Percentiles rank a stretch among this genome's conserved stretches.
Conservation (phyloP, 2,888 invertebrate genomes). For the Minunthozetes semirufus region DNA sequence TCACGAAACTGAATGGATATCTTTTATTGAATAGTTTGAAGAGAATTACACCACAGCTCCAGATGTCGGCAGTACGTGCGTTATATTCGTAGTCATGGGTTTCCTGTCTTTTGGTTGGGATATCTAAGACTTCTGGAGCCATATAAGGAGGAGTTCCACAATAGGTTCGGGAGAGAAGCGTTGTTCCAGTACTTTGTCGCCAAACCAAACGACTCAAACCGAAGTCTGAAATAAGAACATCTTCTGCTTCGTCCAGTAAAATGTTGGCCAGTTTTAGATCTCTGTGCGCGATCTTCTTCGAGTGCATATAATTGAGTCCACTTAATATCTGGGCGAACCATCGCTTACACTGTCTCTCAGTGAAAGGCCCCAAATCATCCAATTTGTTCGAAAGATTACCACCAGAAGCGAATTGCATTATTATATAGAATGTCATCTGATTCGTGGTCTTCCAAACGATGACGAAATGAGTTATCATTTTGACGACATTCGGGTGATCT, state of each 20-base stretch:
- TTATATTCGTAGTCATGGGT: neutral
- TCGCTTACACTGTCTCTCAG: neutral
- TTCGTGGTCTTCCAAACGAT: neutral
- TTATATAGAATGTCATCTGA: neutral
- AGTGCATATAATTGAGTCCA: constrained; percentile 20
- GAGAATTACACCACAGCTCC: neutral
- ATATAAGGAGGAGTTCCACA: constrained; percentile 36
- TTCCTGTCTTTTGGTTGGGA: too few species aligned
- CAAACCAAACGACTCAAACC: constrained; percentile 28
- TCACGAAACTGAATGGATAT: neutral
- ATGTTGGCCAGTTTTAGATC: constrained; percentile 33
- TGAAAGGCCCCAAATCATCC: constrained; percentile 48
- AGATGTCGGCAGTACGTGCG: neutral
- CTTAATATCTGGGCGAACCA: constrained; percentile 32
- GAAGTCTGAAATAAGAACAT: constrained; percentile 29
- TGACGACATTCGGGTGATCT: neutral
- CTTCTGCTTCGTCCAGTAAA: constrained; percentile 11
- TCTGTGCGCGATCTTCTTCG: constrained; percentile 29
- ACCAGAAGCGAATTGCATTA: constrained; percentile 20
- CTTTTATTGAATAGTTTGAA: neutral
- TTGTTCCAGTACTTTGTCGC: neutral
- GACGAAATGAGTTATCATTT: neutral
- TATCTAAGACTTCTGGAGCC: constrained; percentile 30
- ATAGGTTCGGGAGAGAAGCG: constrained; percentile 21
- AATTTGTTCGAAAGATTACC: neutral